Base-by-base conservation (phyloP, 2,113 vertebrate genomes). In the Enhydra lutris region DNA sequence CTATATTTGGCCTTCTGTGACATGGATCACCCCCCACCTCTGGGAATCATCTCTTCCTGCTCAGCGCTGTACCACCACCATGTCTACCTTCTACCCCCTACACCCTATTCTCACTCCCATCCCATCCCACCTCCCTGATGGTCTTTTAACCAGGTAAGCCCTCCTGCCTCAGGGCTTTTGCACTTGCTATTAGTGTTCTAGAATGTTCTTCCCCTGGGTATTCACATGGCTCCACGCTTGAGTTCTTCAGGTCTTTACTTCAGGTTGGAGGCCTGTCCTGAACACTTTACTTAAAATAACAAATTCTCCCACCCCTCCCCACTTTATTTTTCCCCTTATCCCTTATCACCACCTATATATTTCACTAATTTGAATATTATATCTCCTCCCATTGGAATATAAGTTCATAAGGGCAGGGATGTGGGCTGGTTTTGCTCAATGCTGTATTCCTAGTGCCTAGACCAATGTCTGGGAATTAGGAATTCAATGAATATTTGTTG, bases 241-340 rank as follows among this genome's bases (percentile, higher is more conserved):
- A 83, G 21, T 63, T 83, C 81, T 96, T 52, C 20, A 7, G 29
- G 47, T 76, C 29, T 82, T 95, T 79, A 23, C 69, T 59, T 84
- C 59, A 89, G 20, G 8, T 67, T 85, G 24, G 73, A 89, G 39
- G 34, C 17, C 45, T 31, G 6, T 59, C 21, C 78, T 52, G 10
- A 57, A 29, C 29, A 52, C 23, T 13, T 91, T 55, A 42, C 12
- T 71, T 73, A 87, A 93, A 93, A 69, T 10, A 90, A 83, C 14
- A 61, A 55, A 34, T 78, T 65, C 78, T 74, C 36, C 23, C 42
- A 52, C 36, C n/a, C 14, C 10, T 13, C 21, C 31, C 47, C 7
- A 21, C 3, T 84, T 45, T 13, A 42, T 36, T 74, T 80, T 85
- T 34, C 50, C 73, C 63, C 9, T 12, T 3, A 52, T 11, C 42